Percentiles rank a stretch among this genome's conserved stretches.
phyloP scores from a whole-genome alignment of 2,797 vertebrate species.

The Liasis olivaceus region DNA sequence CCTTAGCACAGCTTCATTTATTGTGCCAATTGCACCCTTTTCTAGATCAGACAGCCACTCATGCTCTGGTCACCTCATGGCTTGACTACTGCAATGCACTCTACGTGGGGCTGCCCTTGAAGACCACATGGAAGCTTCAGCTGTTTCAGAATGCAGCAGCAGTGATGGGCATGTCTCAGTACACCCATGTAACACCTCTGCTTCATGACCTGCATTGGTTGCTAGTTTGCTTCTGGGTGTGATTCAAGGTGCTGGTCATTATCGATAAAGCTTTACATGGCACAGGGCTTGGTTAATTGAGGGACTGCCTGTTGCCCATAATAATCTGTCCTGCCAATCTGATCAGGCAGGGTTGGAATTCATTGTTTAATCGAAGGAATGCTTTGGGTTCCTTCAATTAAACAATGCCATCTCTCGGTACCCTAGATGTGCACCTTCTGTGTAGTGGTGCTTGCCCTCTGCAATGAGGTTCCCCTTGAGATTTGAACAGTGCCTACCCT shows the following conservation, averaged over 20 bases:
- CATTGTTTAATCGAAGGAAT: no score
- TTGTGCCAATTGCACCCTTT: background rate
- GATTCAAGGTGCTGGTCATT: background rate
- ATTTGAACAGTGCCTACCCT: background rate
- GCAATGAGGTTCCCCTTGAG: background rate
- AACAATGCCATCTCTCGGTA: background rate
- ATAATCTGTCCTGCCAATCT: background rate
- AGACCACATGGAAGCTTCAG: background rate
- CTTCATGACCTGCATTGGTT: background rate
- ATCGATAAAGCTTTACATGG: background rate
- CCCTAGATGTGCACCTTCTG: background rate
- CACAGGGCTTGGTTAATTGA: background rate
- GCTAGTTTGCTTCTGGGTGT: background rate
- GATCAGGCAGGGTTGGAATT: background rate
- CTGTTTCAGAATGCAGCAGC: background rate
- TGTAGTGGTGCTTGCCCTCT: background rate
- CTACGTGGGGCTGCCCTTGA: background rate
- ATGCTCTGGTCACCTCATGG: background rate
- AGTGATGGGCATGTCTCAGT: background rate
- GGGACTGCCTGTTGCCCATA: background rate
- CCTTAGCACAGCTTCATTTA: background rate
- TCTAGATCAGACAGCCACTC: background rate
- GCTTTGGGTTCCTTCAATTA: background rate
- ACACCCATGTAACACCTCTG: background rate
- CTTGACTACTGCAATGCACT: background rate